Percentiles rank a stretch among this genome's conserved stretches.
These are phyloP conservation scores for Scaptomyza graminum DNA, from an alignment of 1,140 invertebrate species.

Conservation along the genomic window DNA sequence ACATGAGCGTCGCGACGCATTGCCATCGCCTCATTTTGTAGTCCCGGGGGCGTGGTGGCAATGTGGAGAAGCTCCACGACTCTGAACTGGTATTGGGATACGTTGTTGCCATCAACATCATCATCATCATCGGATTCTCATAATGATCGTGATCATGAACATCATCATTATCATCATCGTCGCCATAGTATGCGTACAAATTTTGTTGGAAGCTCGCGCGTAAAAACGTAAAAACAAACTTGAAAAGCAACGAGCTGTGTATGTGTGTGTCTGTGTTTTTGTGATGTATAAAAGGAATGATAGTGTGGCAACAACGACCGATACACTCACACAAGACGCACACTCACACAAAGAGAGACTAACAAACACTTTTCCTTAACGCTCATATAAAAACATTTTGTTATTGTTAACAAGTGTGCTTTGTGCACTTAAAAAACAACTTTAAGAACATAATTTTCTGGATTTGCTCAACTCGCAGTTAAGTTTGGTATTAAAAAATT, in stretches of 20 bases:
- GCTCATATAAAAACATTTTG: too few relatives aligned
- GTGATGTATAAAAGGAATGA: slow-evolving; percentile 5
- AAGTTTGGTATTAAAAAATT: too few relatives aligned
- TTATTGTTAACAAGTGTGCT: too few relatives aligned
- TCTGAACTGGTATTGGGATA: slow-evolving; percentile 44
- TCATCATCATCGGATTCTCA: slow-evolving; percentile 8
- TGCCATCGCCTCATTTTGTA: slow-evolving; percentile 10
- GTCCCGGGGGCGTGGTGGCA: slow-evolving; percentile 19
- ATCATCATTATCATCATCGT: slow-evolving; percentile 12
- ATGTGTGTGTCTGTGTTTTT: slow-evolving; percentile 6
- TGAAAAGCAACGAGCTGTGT: slow-evolving; percentile 35
- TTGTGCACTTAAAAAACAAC: too few relatives aligned
- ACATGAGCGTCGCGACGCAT: slow-evolving; percentile 45
- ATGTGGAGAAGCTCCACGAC: slow-evolving; percentile 38
- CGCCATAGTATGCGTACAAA: slow-evolving; percentile 57
- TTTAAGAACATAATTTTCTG: too few relatives aligned
- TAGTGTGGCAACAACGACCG: slow-evolving; percentile 11
- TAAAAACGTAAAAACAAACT: slow-evolving; percentile 66
- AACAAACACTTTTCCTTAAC: neutral
- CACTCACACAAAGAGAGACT: neutral
- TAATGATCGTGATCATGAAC: neutral
- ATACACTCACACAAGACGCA: neutral
- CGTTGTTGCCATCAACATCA: slow-evolving; percentile 41
- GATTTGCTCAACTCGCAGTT: too few relatives aligned
- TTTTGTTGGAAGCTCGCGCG: slow-evolving; percentile 54